A percentile compares a stretch with the other conserved stretches of the same genome.
These are phyloP conservation scores for Nomada ruficornis DNA, from an alignment of 2,888 invertebrate genomes.

Conservation along the genomic window DNA sequence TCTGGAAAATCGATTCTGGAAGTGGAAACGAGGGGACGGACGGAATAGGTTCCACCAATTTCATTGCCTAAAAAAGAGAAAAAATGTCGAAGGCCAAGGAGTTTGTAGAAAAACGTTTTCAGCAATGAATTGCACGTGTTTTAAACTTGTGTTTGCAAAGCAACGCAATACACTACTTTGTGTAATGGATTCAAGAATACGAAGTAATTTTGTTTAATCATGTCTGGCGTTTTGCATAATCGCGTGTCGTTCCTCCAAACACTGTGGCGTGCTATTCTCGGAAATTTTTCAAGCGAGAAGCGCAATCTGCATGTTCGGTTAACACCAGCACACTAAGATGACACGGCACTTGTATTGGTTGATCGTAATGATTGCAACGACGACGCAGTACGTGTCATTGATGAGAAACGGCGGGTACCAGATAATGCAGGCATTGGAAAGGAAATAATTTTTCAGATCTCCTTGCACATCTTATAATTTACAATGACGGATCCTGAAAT, in stretches of 20 bases:
- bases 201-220: slow-evolving; percentile 5
- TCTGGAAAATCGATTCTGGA: slow-evolving; percentile 68
- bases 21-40: slow-evolving; percentile 44
- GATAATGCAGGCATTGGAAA: neutral
- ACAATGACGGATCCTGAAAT: neutral
- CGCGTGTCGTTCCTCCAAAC: neutral
- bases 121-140: neutral
- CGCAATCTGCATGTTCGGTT: neutral
- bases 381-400: neutral
- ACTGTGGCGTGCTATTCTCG: slow-evolving; percentile 12
- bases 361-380: neutral
- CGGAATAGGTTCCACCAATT: slow-evolving; percentile 52
- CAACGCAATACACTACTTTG: neutral
- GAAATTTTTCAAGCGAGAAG: slow-evolving; percentile 20
- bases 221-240: slow-evolving; percentile 15
- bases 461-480: slow-evolving; percentile 6
- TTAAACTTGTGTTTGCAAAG: neutral
- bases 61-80: slow-evolving; percentile 20
- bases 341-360: slow-evolving; percentile 3
- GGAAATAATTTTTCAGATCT: neutral
- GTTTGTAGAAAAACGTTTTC: neutral
- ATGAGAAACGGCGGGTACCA: no score
- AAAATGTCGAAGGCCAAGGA: neutral
- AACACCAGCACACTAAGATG: neutral
- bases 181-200: neutral